Evolutionary conservation across 2,797 vertebrate genomes (phyloP).

Genomic region (Rhodeus uyekii): DNA sequence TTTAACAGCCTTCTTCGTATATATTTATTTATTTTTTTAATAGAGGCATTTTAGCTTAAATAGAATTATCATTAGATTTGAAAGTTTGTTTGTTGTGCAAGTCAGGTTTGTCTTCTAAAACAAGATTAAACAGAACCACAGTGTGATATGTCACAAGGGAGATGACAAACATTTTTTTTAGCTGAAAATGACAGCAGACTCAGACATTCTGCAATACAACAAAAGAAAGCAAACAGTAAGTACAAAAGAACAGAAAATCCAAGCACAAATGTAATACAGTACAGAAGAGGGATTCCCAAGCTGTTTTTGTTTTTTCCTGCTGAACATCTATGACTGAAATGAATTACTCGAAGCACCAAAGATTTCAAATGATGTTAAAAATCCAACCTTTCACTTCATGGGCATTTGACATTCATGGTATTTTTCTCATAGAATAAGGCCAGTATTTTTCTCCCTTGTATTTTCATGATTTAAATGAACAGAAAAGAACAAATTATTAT

Average conservation of each 20-base stretch:
- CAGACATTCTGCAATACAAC: neutral
- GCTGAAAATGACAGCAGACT: constrained; percentile 23
- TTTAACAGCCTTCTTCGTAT: no score
- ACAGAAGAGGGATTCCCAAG: constrained; percentile 1
- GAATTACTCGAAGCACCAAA: neutral
- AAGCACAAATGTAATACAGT: neutral
- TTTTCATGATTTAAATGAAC: neutral
- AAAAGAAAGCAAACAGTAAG: constrained; percentile 1
- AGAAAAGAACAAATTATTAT: neutral
- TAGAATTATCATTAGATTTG: constrained; percentile 3
- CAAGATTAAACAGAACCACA: constrained; percentile 6
- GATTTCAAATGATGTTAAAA: neutral
- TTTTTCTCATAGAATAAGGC: neutral
- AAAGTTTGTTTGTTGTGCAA: neutral
- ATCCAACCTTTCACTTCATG: neutral
- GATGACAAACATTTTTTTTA: neutral
- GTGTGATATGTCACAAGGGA: neutral
- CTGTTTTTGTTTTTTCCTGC: neutral
- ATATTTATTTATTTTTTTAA: no score
- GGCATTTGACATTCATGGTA: neutral
- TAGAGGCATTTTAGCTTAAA: neutral
- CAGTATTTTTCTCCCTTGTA: neutral
- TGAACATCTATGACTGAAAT: neutral
- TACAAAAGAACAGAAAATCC: neutral
- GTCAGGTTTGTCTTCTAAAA: constrained; percentile 13